Conservation (phyloP, 2,888 invertebrate genomes). For the Hedya salicella region DNA sequence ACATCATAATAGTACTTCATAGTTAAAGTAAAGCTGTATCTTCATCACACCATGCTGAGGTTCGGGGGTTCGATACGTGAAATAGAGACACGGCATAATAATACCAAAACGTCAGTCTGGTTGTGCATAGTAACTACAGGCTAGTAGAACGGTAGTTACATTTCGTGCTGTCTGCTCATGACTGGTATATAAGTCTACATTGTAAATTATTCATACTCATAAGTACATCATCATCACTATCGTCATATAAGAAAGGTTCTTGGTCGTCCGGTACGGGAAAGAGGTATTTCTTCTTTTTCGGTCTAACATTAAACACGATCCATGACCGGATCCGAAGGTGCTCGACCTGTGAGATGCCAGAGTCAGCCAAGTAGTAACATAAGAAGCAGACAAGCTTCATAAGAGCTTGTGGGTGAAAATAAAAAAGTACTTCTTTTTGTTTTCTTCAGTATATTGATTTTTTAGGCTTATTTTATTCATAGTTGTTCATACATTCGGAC, state of each 20-base stretch:
- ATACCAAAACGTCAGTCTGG: no score
- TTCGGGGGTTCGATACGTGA: no score
- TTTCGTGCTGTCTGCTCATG: background rate
- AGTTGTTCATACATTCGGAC: no score
- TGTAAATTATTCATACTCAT: conserved; percentile 15
- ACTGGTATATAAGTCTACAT: background rate
- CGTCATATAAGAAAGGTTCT: conserved; percentile 2
- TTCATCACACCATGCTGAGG: no score
- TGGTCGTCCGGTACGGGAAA: conserved; percentile 7
- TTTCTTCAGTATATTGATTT: no score
- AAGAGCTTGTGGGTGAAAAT: no score
- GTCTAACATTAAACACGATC: conserved; percentile 7
- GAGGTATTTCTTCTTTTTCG: conserved; percentile 6
- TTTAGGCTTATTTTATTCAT: no score
- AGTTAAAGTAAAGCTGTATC: no score
- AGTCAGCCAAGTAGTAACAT: background rate
- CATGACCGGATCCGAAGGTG: conserved; percentile 8
- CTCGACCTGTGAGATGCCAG: conserved; percentile 19
- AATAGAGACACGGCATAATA: background rate
- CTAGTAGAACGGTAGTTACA: background rate
- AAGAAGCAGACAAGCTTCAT: no score
- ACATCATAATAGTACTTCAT: no score
- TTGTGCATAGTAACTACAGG: no score
- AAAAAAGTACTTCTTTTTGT: no score
- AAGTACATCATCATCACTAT: conserved; percentile 15